Evolutionary conservation across 2,888 invertebrate genomes (phyloP), one percentile per base, ranked within the genome.

Genomic region (Diloba caeruleocephala): DNA sequence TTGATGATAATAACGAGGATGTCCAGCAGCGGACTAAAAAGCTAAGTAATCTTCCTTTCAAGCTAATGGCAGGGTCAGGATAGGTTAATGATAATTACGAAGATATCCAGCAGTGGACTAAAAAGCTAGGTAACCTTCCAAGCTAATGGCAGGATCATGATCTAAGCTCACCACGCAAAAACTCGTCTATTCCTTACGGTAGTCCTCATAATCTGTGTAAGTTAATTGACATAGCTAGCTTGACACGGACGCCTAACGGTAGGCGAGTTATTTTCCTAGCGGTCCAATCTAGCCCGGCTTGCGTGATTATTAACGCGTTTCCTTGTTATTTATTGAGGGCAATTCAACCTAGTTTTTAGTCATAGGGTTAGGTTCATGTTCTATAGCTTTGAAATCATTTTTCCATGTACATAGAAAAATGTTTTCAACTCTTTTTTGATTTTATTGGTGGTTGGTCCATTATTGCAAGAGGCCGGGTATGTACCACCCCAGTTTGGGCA

Each of bases 181-280:
- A 32, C 31, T 42, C n/a, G 42, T 32, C 23, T 10, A 15, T 1
- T 1, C 1, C 1, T 31, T 32, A 32, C 42, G 15, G 42, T 32
- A 32, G 31, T 23, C 14, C 4, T 23, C 7, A 15, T 39, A 29
- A 29, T 29, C 19, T 8, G 14, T 8, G 13, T 10, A 8, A 28
- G 29, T 42, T 53, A 53, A 53, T 48, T 43, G 36, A 28, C 17
- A 32, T 10, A 42, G 32, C 23, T 6, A n/a, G 29, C 42, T 25
- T 39, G 26, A 31, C 43, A 28, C 13, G 33, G 33, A n/a, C 25
- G 28, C 19, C 25, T 60, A 67, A 64, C 67, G 66, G 68, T 56
- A 51, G 10, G 12, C 0, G 6, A 19, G 44, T 50, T 43, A 66
- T 66, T 60, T 66, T 60, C 57, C 54, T 66, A 69, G 68, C 68